Percentiles rank a stretch among this genome's conserved stretches.
Conservation (phyloP, 1,140 invertebrate species). For the Ceratitis capitata region DNA sequence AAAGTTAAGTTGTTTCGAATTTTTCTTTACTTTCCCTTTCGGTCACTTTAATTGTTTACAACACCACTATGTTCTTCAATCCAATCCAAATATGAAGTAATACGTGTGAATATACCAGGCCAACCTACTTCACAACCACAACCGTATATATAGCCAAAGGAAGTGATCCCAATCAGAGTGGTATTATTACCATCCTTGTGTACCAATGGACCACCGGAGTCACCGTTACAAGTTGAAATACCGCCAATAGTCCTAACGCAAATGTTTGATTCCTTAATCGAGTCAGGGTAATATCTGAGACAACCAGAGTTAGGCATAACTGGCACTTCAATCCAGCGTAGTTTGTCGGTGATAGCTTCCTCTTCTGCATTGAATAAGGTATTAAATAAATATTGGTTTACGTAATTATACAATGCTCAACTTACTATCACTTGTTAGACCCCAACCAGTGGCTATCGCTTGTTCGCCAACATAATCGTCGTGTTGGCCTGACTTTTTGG, state of each 20-base stretch:
- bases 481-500: slow-evolving; percentile 50
- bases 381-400: not conserved
- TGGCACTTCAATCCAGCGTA: slow-evolving; percentile 52
- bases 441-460: slow-evolving; percentile 63
- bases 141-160: slow-evolving; percentile 67
- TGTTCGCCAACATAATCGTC: slow-evolving; percentile 55
- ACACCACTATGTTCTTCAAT: slow-evolving; percentile 56
- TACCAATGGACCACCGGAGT: not conserved
- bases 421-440: slow-evolving; percentile 59
- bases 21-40: too few species aligned
- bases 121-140: slow-evolving; percentile 67
- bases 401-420: too few species aligned
- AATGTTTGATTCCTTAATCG: slow-evolving; percentile 47
- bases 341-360: slow-evolving; percentile 42
- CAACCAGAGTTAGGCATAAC: slow-evolving; percentile 50
- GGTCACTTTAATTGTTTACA: slow-evolving; percentile 44
- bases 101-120: slow-evolving; percentile 68
- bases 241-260: not conserved
- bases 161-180: slow-evolving; percentile 42
- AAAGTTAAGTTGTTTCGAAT: too few species aligned
- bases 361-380: not conserved
- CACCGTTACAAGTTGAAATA: slow-evolving; percentile 47
- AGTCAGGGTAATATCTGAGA: slow-evolving; percentile 45
- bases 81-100: slow-evolving; percentile 69
- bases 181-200: slow-evolving; percentile 41